Evolutionary conservation across 2,113 vertebrate species (phyloP).

Genomic region (Corythoichthys haematopterus): DNA sequence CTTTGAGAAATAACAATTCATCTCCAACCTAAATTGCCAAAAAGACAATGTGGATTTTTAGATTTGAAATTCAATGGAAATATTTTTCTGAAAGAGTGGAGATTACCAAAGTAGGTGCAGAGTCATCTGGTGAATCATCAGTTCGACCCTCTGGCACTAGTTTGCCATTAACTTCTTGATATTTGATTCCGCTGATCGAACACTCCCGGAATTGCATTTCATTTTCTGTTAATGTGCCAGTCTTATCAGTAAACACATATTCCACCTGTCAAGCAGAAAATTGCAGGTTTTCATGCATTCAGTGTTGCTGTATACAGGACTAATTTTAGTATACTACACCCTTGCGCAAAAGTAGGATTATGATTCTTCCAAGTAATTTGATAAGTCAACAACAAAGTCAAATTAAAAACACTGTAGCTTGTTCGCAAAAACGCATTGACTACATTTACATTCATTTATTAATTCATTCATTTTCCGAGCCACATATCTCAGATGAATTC

Average conservation of each 20-base stretch:
- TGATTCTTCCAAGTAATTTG: background rate
- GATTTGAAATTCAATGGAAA: background rate
- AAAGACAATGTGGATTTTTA: background rate
- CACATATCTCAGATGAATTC: background rate
- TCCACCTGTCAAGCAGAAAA: constrained; percentile 80
- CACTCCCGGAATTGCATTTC: constrained; percentile 98
- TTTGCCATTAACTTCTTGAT: constrained; percentile 89
- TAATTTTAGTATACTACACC: background rate
- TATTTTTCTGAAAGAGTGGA: background rate
- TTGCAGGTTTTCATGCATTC: background rate
- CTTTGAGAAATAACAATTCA: constrained; percentile 90
- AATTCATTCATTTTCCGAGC: no score
- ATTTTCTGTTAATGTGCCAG: constrained; percentile 96
- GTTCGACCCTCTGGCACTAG: constrained; percentile 87
- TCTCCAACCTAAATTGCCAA: constrained; percentile 73
- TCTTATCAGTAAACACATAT: constrained; percentile 98
- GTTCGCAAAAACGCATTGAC: background rate
- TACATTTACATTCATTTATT: background rate
- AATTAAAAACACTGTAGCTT: background rate
- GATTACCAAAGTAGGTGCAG: constrained; percentile 74
- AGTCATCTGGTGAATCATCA: constrained; percentile 79
- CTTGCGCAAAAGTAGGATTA: background rate
- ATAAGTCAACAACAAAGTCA: background rate
- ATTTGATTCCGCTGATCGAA: constrained; percentile 91
- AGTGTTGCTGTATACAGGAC: background rate